Base-by-base conservation (phyloP, 2,797 vertebrate genomes). In the Myotis planiceps region DNA sequence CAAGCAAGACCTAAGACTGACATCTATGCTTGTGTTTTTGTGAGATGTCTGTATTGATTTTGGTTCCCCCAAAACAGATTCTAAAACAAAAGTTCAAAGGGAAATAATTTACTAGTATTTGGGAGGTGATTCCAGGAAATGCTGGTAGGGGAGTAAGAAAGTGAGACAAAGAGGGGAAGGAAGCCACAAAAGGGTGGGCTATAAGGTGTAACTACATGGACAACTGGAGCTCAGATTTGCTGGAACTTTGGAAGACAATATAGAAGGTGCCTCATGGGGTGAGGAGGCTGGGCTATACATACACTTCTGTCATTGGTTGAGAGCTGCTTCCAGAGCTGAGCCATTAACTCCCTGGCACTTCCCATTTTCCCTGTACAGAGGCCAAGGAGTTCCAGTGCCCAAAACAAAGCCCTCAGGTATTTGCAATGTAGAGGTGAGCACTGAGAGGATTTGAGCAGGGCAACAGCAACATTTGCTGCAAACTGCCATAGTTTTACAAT, bases 1-100 rank as follows among this genome's bases (percentile, higher is more conserved):
- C 25, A 58, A 68, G 25, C 25, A 55, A 90, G 45, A 58, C 10
- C 65, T 93, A 32, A 66, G 47, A 76, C 39, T 29, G 45, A 86
- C 39, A 53, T 49, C 60, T 53, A 15, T 80, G 23, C 45, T 82
- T 83, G 21, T 68, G 60, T 58, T 92, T 92, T 87, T 55, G 55
- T 87, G 76, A 96, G 39, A 65, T 16, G 9, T 34, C 51, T 84
- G n/a, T 66, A 75, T 75, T 92, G 68, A 42, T 92, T 49, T 80
- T 29, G 5, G 4, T 66, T 96, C 47, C 65, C 27, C 58, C 9
- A 53, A 85, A 68, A 55, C 25, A 37, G 16, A 71, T 53, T 29
- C 80, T 65, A 53, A 90, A 90, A 92, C 5, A 84, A 65, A 39
- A 25, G 19, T 71, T 80, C 53, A 39, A 82, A 60, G 13, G 25